Evolutionary conservation across 2,888 invertebrate species (phyloP).

Genomic region (Mayetiola destructor): DNA sequence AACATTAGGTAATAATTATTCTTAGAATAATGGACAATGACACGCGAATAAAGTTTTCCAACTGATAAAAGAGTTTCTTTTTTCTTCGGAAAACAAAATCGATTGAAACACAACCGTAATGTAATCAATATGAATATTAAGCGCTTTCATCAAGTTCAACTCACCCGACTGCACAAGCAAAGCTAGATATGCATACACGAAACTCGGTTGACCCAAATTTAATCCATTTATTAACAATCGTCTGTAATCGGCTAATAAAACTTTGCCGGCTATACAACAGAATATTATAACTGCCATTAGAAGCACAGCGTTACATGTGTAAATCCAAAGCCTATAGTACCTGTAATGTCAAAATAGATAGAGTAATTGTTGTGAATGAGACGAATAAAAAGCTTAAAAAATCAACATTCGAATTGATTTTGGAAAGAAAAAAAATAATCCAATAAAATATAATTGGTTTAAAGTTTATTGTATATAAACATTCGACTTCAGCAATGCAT

Average conservation of each 20-base stretch:
- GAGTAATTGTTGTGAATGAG: too few species aligned
- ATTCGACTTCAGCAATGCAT: too few species aligned
- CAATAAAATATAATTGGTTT: too few species aligned
- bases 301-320: slow-evolving; percentile 80
- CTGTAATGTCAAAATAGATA: slow-evolving; percentile 25
- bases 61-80: not conserved
- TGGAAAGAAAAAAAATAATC: too few species aligned
- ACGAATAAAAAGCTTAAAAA: not conserved
- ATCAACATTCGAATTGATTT: not conserved
- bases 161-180: slow-evolving; percentile 50
- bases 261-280: slow-evolving; percentile 58
- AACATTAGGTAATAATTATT: not conserved
- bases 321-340: slow-evolving; percentile 84
- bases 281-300: slow-evolving; percentile 69
- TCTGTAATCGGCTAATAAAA: slow-evolving; percentile 53
- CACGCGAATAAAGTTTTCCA: not conserved
- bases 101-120: slow-evolving; percentile 1
- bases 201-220: slow-evolving; percentile 62
- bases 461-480: too few species aligned
- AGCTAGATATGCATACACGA: slow-evolving; percentile 73
- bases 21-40: not conserved
- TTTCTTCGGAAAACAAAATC: not conserved
- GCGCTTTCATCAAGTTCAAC: not conserved
- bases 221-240: slow-evolving; percentile 59
- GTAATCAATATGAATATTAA: not conserved